Evolutionary conservation across 2,113 vertebrate genomes (phyloP), one percentile per base, ranked within the genome.

Genomic region (Sebastes schlegelii): DNA sequence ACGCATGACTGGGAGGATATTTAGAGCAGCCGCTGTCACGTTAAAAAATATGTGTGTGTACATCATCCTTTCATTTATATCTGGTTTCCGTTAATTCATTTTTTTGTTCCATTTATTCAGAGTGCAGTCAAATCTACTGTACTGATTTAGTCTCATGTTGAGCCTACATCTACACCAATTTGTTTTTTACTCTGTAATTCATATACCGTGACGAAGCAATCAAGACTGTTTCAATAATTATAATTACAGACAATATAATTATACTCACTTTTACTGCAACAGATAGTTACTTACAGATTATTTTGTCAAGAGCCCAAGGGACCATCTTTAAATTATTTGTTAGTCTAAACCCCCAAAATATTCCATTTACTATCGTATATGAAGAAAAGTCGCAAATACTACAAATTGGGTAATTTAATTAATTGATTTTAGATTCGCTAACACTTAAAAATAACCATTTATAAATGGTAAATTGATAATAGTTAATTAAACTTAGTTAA

Each of bases 1-100:
- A 68, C 13, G 4, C 26, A 52, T 72, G 51, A 83, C 82, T 12
- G 16, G 52, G 14, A 63, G 71, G 61, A 43, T 65, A 80, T 82
- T 82, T 55, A 57, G 14, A 73, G 83, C 62, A 8, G 8, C 4
- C 1, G 0, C 1, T 34, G 73, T 81, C 74, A 83, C 34, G n/a
- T 48, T 76, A 4, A 26, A 55, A 82, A 84, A 43, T 49, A 65
- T n/a, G 1, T 51, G 8, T 49, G 8, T 45, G 68, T 12, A 55
- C 10, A 26, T 49, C 42, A 42, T 71, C 2, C 13, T 46, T 51
- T 48, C 13, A 64, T 70, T 66, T 76, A 54, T 66, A 17, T 9
- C 40, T 51, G 26, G 17, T 19, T n/a, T 40, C 8, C 48, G 62
- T 68, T 68, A 13, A 60, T 51, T 74, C 1, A 57, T 14, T 43